A percentile compares a stretch with the other conserved stretches of the same genome.
Evolutionary conservation across 2,113 vertebrate species (phyloP).

Genomic region (Apteryx mantelli): DNA sequence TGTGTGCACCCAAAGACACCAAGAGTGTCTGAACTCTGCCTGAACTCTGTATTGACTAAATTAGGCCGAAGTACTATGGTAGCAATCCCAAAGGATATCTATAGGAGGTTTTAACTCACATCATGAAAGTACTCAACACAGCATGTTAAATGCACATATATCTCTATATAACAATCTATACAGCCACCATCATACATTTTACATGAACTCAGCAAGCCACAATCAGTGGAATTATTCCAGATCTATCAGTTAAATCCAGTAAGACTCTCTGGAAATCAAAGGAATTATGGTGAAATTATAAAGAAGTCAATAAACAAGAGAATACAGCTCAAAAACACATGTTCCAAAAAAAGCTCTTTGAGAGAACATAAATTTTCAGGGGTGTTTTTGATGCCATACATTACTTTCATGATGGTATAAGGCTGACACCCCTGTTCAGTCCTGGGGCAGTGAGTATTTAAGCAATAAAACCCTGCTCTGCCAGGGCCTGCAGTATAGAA

Average conservation of each 20-base stretch:
- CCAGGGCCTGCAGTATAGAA: background rate
- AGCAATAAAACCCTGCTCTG: background rate
- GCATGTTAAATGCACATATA: background rate
- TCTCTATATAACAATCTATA: background rate
- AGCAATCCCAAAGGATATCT: background rate
- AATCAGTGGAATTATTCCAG: background rate
- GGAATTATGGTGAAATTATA: background rate
- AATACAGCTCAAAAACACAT: too few relatives aligned
- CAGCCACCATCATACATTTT: background rate
- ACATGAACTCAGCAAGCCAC: background rate
- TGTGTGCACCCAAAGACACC: background rate
- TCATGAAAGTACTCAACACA: background rate
- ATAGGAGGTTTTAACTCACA: background rate
- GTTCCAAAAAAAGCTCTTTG: background rate
- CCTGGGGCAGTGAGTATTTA: too few relatives aligned
- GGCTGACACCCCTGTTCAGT: background rate
- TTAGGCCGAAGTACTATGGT: background rate
- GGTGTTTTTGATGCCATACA: background rate
- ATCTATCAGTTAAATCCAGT: background rate
- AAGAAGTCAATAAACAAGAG: background rate
- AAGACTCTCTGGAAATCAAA: background rate
- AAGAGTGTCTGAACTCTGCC: constrained; percentile 2
- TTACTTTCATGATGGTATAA: background rate
- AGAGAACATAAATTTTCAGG: background rate
- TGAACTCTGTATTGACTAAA: constrained; percentile 19